Base-by-base conservation (phyloP, 2,113 vertebrate species). In the Nothoprocta perdicaria region DNA sequence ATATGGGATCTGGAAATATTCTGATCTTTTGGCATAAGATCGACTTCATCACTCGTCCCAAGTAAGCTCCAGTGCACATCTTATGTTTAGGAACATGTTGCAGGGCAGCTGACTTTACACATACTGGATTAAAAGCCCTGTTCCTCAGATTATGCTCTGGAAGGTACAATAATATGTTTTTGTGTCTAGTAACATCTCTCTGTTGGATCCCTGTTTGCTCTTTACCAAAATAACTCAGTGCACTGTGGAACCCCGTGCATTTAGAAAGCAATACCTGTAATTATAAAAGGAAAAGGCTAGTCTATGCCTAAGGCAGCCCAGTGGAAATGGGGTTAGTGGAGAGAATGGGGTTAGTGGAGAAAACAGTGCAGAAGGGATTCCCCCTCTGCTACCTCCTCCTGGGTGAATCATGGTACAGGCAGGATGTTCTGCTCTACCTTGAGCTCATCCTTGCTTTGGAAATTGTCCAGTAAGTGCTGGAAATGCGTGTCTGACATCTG, bases 401-500 rank as follows among this genome's bases (percentile, higher is more conserved):
- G 21, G 83, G 61, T 26, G 38, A 76, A 57, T 22, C 35, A 11
- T 63, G 15, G 57, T 11, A 35, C 68, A 90, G 61, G 74, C 53
- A 43, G 2, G 2, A 53, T 8, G 38, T 45, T 82, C 53, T 65
- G 46, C 33, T 90, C 81, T 97, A 99, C 99, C 99, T 99, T 99
- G 41, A 99, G 97, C 82, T 99, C 99, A 91, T 99, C 99, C 93
- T 99, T 99, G 98, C 99, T 99, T 97, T 99, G 99, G 85, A 99
- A 99, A 97, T 99, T 99, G 80, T 99, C 99, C 96, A 99, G 95
- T 87, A 99, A 97, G 95, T 98, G 99, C 66, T 99, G 99, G 94
- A 98, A 99, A 97, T 99, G 99, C 95, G 98, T 98, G 82, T 99
- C 99, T 22, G 98, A 99, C 99, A 99, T 99, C 97, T 99, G 99